Percentiles rank a stretch among this genome's conserved stretches.
phyloP scores from a whole-genome alignment of 2,888 invertebrate genomes.

The Cosmopolites sordidus region DNA sequence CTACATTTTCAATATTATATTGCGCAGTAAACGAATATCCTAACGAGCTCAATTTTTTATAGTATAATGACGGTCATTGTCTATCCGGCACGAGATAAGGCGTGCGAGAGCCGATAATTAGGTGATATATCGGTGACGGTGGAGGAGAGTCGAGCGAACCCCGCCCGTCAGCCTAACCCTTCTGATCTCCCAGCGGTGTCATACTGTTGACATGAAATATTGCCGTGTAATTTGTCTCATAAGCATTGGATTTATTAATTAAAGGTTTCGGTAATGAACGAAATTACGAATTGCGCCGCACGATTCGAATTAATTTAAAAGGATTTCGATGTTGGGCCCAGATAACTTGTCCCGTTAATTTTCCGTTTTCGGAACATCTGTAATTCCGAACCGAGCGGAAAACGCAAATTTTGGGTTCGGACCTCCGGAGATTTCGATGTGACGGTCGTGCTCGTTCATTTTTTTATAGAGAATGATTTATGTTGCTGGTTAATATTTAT shows the following conservation, averaged over 20 bases:
- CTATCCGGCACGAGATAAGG: constrained; percentile 17
- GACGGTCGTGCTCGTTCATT: too few species aligned
- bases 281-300: constrained; percentile 15
- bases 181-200: constrained; percentile 40
- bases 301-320: constrained; percentile 18
- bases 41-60: constrained; percentile 1
- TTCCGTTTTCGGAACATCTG: constrained; percentile 13
- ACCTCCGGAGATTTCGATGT: constrained; percentile 8
- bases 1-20: background rate
- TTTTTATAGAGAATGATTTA: constrained; percentile 16
- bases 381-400: constrained; percentile 15
- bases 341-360: constrained; percentile 17
- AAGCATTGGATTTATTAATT: constrained; percentile 46
- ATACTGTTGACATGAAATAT: constrained; percentile 43
- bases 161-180: constrained; percentile 38
- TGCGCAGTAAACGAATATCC: background rate
- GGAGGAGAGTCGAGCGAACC: constrained; percentile 15
- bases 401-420: constrained; percentile 9
- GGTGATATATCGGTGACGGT: constrained; percentile 25
- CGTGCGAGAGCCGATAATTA: constrained; percentile 26
- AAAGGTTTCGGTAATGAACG: constrained; percentile 23
- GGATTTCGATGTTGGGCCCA: constrained; percentile 15
- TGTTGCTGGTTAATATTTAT: constrained; percentile 4
- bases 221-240: constrained; percentile 42
- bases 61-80: background rate